Conservation (phyloP, 2,888 invertebrate genomes). For the Sisyra terminalis region DNA sequence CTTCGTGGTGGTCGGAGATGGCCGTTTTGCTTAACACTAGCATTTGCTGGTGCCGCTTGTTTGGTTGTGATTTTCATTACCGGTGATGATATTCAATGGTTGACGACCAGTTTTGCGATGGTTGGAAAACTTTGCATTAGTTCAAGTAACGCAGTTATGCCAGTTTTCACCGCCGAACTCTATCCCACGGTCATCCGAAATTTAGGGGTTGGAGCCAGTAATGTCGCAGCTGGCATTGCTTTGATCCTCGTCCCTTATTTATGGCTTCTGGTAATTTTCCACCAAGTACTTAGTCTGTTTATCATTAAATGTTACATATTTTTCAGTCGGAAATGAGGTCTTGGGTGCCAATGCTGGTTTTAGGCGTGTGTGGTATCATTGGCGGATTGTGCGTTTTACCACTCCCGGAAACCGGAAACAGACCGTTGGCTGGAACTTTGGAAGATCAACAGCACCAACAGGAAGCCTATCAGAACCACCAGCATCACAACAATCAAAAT, state of each 20-base stretch:
- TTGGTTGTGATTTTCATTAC: slow-evolving; percentile 27
- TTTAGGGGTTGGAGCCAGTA: slow-evolving; percentile 59
- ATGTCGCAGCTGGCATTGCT: slow-evolving; percentile 58
- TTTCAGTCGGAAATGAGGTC: slow-evolving; percentile 45
- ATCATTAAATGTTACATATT: slow-evolving; percentile 13
- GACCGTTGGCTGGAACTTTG: slow-evolving; percentile 27
- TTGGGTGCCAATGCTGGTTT: slow-evolving; percentile 52
- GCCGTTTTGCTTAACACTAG: slow-evolving; percentile 50
- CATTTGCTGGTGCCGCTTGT: slow-evolving; percentile 53
- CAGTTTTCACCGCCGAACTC: slow-evolving; percentile 61
- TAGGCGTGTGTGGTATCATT: slow-evolving; percentile 49
- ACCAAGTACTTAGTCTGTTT: neutral
- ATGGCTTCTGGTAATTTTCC: slow-evolving; percentile 46
- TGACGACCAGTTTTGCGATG: slow-evolving; percentile 58
- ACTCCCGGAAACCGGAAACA: slow-evolving; percentile 57
- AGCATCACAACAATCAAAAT: no score
- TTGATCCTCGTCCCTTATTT: slow-evolving; percentile 62
- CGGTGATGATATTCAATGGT: slow-evolving; percentile 34
- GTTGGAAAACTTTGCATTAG: slow-evolving; percentile 66
- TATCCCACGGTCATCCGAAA: slow-evolving; percentile 68
- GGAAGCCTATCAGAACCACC: slow-evolving; percentile 8
- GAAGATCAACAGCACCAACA: slow-evolving; percentile 14
- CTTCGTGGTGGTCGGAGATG: slow-evolving; percentile 58
- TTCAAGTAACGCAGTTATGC: slow-evolving; percentile 62
- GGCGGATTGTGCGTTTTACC: slow-evolving; percentile 57